Base-by-base conservation (phyloP, 2,113 vertebrate species). In the Lampris megalopsis region DNA sequence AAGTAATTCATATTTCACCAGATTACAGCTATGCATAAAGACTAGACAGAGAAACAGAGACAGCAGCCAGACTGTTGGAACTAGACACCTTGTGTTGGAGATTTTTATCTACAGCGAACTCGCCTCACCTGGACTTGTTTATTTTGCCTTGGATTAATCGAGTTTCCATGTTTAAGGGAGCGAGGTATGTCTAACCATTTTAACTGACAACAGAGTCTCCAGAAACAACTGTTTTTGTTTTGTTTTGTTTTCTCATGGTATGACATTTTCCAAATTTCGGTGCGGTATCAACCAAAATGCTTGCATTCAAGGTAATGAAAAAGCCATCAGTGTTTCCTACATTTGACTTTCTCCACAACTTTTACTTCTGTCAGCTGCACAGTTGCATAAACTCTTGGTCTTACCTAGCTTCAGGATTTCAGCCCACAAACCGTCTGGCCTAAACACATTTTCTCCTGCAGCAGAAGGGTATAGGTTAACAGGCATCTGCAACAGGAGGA, bases 161-260 rank as follows among this genome's bases (percentile, higher is more conserved):
- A 54, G 67, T 73, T 41, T 56, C 66, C 82, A 94, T 93, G 91
- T 93, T 81, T 81, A 53, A 89, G 71, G 86, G 91, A 63, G 84
- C 91, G 84, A 94, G 93, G 93, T 94, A 93, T 9, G 92, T 87
- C 63, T 68, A 2, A 24, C 24, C 7, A 8, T 67, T 56, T 62
- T 4, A 42, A 52, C 54, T 11, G 45, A 36, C 49, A 43, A 9
- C 37, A 64, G 35, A 45, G 41, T 13, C 10, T 38, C 8, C 41
- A 49, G 48, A 11, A 63, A 9, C 10, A 10, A 2, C 13, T 53
- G 35, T 11, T 3, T 63, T 35, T 42, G 35, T 40, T 36, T 37
- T 59, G 24, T 24, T 24, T 24, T 24, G 24, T 24, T 24, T 24
- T 24, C 24, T 24, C 24, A 24, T 24, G 10, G 57, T 3, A 9